These are phyloP conservation scores for Hepsetus odoe DNA, from an alignment of 2,113 vertebrate species.

Conservation along the genomic window DNA sequence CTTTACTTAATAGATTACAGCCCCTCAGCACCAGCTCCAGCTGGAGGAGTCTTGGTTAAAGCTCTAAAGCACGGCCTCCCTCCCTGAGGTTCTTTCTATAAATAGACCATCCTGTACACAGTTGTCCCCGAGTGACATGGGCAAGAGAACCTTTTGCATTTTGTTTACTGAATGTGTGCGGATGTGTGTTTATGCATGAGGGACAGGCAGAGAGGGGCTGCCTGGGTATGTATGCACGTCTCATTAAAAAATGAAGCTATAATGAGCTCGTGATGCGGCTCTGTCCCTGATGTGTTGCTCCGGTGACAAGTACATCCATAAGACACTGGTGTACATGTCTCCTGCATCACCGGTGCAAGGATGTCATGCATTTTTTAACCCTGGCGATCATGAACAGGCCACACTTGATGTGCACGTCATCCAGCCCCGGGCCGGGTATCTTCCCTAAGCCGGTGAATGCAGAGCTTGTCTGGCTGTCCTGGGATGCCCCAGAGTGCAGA, in stretches of 20 bases:
- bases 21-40: not conserved
- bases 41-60: not conserved
- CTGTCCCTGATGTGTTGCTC: constrained; percentile 33
- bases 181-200: not conserved
- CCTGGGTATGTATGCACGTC: not conserved
- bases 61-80: not conserved
- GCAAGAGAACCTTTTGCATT: not conserved
- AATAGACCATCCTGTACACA: not conserved
- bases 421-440: not conserved
- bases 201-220: constrained; percentile 13
- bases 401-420: not conserved
- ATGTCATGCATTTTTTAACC: constrained; percentile 10
- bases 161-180: not conserved
- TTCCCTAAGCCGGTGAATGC: not conserved
- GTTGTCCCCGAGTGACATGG: constrained; percentile 8
- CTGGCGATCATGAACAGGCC: not conserved
- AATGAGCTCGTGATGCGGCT: constrained; percentile 29
- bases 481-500: not conserved
- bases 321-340: not conserved
- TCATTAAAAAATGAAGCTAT: constrained; percentile 36
- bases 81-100: constrained; percentile 11
- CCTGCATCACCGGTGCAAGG: not conserved
- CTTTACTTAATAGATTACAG: not conserved
- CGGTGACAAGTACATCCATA: not conserved
- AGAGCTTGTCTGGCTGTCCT: not conserved